Conservation (phyloP, 2,797 vertebrate genomes). For the Chloroceryle amazona region DNA sequence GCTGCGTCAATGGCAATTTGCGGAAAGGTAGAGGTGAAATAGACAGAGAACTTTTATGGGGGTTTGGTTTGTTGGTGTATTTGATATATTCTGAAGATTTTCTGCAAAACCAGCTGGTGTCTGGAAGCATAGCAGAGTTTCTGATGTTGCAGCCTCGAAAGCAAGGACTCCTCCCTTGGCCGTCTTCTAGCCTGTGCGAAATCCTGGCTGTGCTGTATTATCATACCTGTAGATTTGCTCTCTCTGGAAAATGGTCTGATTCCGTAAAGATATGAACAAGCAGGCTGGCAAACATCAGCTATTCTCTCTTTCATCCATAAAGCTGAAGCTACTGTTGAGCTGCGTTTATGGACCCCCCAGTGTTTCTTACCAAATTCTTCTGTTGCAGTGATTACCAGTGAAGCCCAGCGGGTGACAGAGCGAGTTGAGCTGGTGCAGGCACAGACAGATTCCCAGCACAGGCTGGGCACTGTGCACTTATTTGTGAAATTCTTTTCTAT, state of each 20-base stretch:
- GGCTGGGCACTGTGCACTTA: background rate
- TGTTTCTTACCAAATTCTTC: background rate
- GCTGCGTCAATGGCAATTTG: background rate
- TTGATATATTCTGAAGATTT: background rate
- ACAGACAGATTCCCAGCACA: background rate
- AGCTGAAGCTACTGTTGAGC: background rate
- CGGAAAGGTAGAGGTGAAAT: background rate
- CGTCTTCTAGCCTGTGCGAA: accelerated
- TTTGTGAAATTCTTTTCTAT: background rate
- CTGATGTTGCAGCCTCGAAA: background rate
- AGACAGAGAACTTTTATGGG: background rate
- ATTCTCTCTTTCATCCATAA: background rate
- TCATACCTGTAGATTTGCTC: background rate
- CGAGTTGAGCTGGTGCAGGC: background rate
- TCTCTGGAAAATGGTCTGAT: background rate
- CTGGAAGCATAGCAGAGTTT: background rate
- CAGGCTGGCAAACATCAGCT: background rate
- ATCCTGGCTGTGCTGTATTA: background rate
- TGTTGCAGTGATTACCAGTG: background rate
- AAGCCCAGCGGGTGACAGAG: background rate
- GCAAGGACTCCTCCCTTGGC: background rate
- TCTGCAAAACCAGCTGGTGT: background rate
- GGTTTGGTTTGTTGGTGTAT: background rate
- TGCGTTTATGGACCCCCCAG: background rate
- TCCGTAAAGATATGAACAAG: background rate